Evolutionary conservation across 2,888 invertebrate species (phyloP), one percentile per base, ranked within the genome.

Genomic region (Caprella mutica): DNA sequence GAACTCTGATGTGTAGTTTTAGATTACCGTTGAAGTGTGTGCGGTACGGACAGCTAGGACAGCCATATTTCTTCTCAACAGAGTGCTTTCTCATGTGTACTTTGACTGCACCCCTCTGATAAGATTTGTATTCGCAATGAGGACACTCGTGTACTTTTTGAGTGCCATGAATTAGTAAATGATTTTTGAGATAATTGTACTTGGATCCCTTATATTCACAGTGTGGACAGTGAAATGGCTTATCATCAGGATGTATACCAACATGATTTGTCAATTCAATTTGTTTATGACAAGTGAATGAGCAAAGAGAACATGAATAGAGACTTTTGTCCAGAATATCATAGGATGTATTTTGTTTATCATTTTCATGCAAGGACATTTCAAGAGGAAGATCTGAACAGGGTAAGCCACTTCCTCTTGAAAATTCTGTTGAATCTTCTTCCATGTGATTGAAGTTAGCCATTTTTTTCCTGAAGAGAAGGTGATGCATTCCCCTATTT

Each of bases 281-380:
- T n/a, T 48, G 48, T n/a, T 48, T 48, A 3, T 24, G 48, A n/a
- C 48, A 48, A 8, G 48, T 48, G 19, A 48, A 48, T n/a, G 48
- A 29, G 26, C 48, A 48, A 8, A 48, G 21, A 6, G 48, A 48
- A 26, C 48, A 48, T 30, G 21, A n/a, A 21, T 48, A 48, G 19
- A 30, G 29, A n/a, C n/a, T n/a, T n/a, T n/a, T n/a, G n/a, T n/a
- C n/a, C n/a, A n/a, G n/a, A n/a, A n/a, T n/a, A n/a, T n/a, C n/a
- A n/a, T n/a, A n/a, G n/a, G n/a, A n/a, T n/a, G n/a, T n/a, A n/a
- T n/a, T n/a, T n/a, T n/a, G n/a, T 21, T 48, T 48, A 48, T 9
- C 30, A 1, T n/a, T 30, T n/a, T 48, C 48, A 19, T 48, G 48
- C 19, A 48, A 19, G n/a, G 48, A 29, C 6, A 30, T 48, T 48